Conservation (phyloP, 1,140 invertebrate genomes). For the silkworm (Bombyx mori) region DNA sequence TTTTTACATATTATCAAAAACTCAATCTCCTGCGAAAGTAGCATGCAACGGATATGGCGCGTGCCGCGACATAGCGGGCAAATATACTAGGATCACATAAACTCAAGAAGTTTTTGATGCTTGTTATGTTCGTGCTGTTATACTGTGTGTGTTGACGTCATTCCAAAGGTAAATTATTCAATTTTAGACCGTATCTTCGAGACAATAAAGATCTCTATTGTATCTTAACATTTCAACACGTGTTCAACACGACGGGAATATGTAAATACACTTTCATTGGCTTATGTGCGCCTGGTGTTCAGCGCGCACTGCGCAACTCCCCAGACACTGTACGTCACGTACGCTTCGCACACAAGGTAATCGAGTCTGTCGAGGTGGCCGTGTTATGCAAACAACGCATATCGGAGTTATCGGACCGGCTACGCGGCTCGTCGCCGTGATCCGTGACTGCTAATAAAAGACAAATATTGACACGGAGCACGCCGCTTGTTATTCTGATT, state of each 20-base stretch:
- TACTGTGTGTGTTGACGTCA: no score
- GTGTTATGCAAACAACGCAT: slow-evolving; percentile 25
- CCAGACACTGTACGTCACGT: slow-evolving; percentile 56
- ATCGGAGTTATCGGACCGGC: slow-evolving; percentile 9
- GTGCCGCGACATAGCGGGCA: slow-evolving; percentile 62
- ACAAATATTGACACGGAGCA: slow-evolving; percentile 27
- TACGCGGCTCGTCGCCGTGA: no score
- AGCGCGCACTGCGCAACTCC: slow-evolving; percentile 70
- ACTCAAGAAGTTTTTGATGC: slow-evolving; percentile 7
- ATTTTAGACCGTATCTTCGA: no score
- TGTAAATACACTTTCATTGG: slow-evolving; percentile 20
- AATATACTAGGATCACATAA: slow-evolving; percentile 48
- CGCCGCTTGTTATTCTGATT: no score
- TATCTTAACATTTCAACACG: slow-evolving; percentile 1
- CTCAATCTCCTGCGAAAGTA: no score
- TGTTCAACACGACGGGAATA: slow-evolving; percentile 32
- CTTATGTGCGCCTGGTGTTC: slow-evolving; percentile 51
- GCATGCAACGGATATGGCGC: slow-evolving; percentile 37
- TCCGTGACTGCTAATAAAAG: slow-evolving; percentile 14
- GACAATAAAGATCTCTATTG: no score
- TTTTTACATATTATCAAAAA: no score
- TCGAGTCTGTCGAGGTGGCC: slow-evolving; percentile 16
- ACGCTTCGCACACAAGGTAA: slow-evolving; percentile 29
- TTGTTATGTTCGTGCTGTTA: background rate
- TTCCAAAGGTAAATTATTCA: no score